phyloP scores from a whole-genome alignment of 1,140 invertebrate genomes.

The Cotesia typhae region DNA sequence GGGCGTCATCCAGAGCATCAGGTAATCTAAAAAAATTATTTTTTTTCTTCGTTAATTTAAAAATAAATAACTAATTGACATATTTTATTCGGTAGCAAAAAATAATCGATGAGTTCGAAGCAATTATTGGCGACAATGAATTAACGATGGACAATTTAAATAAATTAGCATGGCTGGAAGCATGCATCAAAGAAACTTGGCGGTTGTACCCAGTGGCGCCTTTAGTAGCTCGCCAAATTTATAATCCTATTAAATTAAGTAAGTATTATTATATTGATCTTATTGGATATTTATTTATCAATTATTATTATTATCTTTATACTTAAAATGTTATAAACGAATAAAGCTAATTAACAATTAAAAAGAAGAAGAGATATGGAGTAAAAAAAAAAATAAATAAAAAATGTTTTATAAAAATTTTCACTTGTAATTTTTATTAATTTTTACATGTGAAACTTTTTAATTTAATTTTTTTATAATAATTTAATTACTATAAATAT shows the following conservation, averaged over 20 bases:
- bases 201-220: slow-evolving; percentile 68
- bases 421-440: too few species aligned
- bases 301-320: background rate
- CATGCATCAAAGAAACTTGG: slow-evolving; percentile 64
- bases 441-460: too few species aligned
- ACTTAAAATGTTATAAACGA: too few species aligned
- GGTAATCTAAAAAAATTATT: slow-evolving; percentile 74
- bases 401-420: too few species aligned
- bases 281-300: background rate
- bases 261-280: slow-evolving; percentile 37
- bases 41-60: slow-evolving; percentile 69
- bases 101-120: slow-evolving; percentile 66
- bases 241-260: slow-evolving; percentile 55
- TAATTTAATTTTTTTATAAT: too few species aligned
- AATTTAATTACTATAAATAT: too few species aligned
- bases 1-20: slow-evolving; percentile 67
- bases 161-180: slow-evolving; percentile 67
- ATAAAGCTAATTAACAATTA: too few species aligned
- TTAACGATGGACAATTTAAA: slow-evolving; percentile 62
- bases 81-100: slow-evolving; percentile 60
- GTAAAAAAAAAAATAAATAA: too few species aligned
- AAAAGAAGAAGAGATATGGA: too few species aligned
- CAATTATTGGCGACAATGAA: slow-evolving; percentile 55
- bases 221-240: slow-evolving; percentile 65
- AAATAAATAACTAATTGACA: slow-evolving; percentile 12